Evolutionary conservation across 2,113 vertebrate species (phyloP), one percentile per base, ranked within the genome.

Genomic region (Phyllostomus discolor): DNA sequence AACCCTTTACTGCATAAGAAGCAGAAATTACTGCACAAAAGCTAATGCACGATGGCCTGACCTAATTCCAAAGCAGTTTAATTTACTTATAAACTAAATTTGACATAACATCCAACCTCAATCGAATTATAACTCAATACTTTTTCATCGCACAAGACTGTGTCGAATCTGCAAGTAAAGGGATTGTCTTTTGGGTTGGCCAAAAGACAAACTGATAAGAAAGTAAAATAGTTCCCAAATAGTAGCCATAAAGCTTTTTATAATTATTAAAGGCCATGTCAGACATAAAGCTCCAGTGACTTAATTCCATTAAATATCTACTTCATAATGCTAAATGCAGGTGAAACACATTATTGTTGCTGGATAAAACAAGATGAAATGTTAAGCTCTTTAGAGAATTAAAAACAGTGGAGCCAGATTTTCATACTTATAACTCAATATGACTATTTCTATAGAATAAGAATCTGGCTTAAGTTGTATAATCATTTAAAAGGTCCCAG

Each of bases 401-500:
- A 35, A 88, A 88, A 69, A 48, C 28, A 28, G 12, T 33, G 26
- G 50, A 88, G 66, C 64, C 93, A 93, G 89, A 94, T 93, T 96
- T 97, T 85, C 82, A 52, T 90, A 54, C 79, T 97, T 95, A 91
- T 41, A 94, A 91, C 69, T 88, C 88, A 84, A 14, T 80, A 28
- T 83, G 79, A 88, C 62, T 83, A 70, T 91, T 96, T 83, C 88
- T 91, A 94, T 67, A 92, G 83, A 94, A 50, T 88, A 91, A 96
- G 87, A 82, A 86, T 84, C 75, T 95, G 83, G 89, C 75, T 96
- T 72, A 86, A 46, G 48, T 96, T 93, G 88, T 94, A 2, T 85
- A 90, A 97, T 96, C 92, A 91, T 95, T 98, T 96, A 93, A 96
- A 96, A 95, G 78, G 81, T 92, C 95, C 92, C 94, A 85, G 80